Evolutionary conservation across 2,888 invertebrate species (phyloP), one percentile per base, ranked within the genome.

Genomic region (Silvanus unidentatus): DNA sequence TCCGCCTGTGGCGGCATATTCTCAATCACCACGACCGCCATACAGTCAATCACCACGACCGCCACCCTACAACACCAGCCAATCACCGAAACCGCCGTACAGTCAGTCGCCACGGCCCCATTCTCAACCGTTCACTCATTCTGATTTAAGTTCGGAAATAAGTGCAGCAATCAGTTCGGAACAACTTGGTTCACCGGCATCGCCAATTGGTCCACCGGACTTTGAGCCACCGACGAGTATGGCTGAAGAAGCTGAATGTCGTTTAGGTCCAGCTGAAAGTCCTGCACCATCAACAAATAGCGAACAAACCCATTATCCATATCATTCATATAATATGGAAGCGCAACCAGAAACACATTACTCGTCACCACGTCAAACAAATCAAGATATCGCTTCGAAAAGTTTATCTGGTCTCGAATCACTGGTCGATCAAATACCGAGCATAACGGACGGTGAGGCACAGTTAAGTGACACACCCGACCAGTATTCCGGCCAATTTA

Each of bases 401-500:
- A 88, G 88, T 59, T 75, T 89, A 39, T 90, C 90, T 12, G 92
- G 91, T 13, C 76, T 92, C 38, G 91, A 92, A 71, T 91, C 90
- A 34, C 76, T 92, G 39, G 91, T 92, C 52, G 91, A 92, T 74
- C 92, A 92, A 77, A 92, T 92, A 71, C 92, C 91, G 40, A 86
- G 88, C 60, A 87, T 90, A 70, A 83, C 86, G 44, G 89, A 90
- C 60, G 84, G 84, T 4, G 81, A 79, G 35, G 57, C 68, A 27
- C 62, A 65, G 13, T 49, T 69, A 45, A 58, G 64, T 57, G 68
- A 71, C 57, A 55, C 66, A 53, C 57, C 66, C 58, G 66, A 69
- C 53, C 66, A 69, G 55, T 70, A 70, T 56, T 59, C 67, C 45
- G 60, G 64, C 65, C 57, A 73, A 66, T 76, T 72, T 50, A 72